These are phyloP conservation scores for Clupea harengus DNA, from an alignment of 2,113 vertebrate species.

Conservation along the genomic window DNA sequence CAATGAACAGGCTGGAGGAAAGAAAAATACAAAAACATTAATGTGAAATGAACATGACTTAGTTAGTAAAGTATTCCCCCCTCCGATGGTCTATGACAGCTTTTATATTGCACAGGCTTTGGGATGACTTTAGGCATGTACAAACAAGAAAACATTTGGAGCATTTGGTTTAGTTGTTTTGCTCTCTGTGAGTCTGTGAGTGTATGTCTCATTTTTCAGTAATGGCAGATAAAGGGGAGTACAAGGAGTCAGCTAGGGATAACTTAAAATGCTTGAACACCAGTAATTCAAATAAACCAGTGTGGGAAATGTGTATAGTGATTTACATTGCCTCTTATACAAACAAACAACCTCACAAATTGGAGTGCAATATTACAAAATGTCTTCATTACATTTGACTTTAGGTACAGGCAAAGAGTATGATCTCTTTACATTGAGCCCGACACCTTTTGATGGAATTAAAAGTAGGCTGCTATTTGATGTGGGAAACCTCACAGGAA, in stretches of 20 bases:
- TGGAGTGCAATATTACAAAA: too few species aligned
- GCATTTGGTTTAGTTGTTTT: background rate
- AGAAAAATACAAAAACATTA: conserved; percentile 35
- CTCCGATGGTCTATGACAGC: background rate
- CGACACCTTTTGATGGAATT: conserved; percentile 2
- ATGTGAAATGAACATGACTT: conserved; percentile 24
- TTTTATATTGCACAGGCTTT: background rate
- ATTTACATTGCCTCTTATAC: background rate
- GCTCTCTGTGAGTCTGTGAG: background rate
- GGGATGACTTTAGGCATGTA: background rate
- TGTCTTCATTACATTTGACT: background rate
- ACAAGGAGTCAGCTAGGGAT: background rate
- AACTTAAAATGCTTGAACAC: background rate
- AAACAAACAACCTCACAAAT: background rate
- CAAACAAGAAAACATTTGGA: background rate
- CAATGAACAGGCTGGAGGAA: conserved; percentile 36
- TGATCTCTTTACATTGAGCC: background rate
- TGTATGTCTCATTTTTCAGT: background rate
- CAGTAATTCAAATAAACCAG: background rate
- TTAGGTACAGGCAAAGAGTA: background rate
- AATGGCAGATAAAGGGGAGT: background rate
- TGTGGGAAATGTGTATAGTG: background rate
- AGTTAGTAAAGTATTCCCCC: background rate
- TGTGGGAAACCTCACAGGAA: conserved; percentile 4
- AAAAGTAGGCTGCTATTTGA: background rate